A percentile compares a stretch with the other conserved stretches of the same genome.
phyloP scores from a whole-genome alignment of 2,888 invertebrate species.

The Camponotus fellah region DNA sequence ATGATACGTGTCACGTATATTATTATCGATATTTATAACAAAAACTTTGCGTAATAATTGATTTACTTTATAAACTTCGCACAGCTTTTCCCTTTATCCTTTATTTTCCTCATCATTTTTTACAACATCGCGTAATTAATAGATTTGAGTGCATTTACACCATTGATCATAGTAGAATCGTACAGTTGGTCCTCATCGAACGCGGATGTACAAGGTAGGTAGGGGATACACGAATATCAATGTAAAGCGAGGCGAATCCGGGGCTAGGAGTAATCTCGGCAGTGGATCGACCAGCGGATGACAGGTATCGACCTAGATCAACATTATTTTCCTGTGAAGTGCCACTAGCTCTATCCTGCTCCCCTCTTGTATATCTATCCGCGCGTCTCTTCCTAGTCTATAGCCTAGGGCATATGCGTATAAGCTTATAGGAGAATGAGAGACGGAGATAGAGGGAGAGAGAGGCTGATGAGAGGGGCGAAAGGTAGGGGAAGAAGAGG shows the following conservation, averaged over 20 bases:
- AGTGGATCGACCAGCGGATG: slow-evolving; percentile 74
- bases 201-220: slow-evolving; percentile 44
- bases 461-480: slow-evolving; percentile 34
- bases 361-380: slow-evolving; percentile 59
- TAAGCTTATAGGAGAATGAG: slow-evolving; percentile 57
- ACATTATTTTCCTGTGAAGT: slow-evolving; percentile 78
- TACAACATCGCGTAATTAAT: slow-evolving; percentile 1
- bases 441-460: slow-evolving; percentile 37
- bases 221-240: slow-evolving; percentile 71
- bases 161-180: slow-evolving; percentile 48
- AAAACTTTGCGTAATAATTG: background rate
- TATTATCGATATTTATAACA: background rate
- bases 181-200: slow-evolving; percentile 63
- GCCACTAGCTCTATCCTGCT: slow-evolving; percentile 68
- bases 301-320: slow-evolving; percentile 78
- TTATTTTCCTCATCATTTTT: background rate
- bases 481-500: slow-evolving; percentile 39
- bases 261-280: slow-evolving; percentile 74
- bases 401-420: slow-evolving; percentile 65
- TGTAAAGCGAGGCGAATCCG: slow-evolving; percentile 70
- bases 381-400: slow-evolving; percentile 69
- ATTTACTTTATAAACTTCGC: background rate
- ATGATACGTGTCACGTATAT: background rate
- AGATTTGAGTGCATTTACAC: slow-evolving; percentile 9
- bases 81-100: background rate